Conservation (phyloP, 1,140 invertebrate species). For the Pseudoatta argentina region DNA sequence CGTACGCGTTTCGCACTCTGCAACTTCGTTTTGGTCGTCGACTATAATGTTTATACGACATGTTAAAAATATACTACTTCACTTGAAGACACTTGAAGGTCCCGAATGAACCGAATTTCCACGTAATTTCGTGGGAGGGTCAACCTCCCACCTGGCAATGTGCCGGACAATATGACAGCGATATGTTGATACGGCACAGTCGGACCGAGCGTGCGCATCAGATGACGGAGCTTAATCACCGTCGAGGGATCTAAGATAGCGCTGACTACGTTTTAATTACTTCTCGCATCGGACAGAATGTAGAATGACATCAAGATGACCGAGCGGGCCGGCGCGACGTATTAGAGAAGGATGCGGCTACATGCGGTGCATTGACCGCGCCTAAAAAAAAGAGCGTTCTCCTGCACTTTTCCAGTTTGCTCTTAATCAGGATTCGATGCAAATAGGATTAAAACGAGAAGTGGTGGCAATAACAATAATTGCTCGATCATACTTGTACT, state of each 20-base stretch:
- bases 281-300: conserved; percentile 67
- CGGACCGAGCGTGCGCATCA: conserved; percentile 60
- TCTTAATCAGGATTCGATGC: conserved; percentile 65
- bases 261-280: conserved; percentile 82
- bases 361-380: conserved; percentile 67
- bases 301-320: conserved; percentile 78
- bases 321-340: conserved; percentile 14
- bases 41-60: not conserved
- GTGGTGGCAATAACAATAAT: conserved; percentile 63
- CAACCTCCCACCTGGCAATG: conserved; percentile 40
- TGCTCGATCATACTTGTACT: not conserved
- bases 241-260: conserved; percentile 77
- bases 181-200: conserved; percentile 36
- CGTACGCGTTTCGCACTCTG: conserved; percentile 17
- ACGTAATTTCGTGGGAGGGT: conserved; percentile 55
- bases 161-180: conserved; percentile 50
- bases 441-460: conserved; percentile 56
- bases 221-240: conserved; percentile 76
- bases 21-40: not conserved
- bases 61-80: not conserved
- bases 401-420: conserved; percentile 52
- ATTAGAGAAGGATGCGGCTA: conserved; percentile 30
- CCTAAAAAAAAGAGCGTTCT: conserved; percentile 39
- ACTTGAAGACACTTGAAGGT: not conserved
- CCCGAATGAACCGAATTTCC: conserved; percentile 13